phyloP scores from a whole-genome alignment of 2,113 vertebrate genomes.

The Melanostigma gelatinosum region DNA sequence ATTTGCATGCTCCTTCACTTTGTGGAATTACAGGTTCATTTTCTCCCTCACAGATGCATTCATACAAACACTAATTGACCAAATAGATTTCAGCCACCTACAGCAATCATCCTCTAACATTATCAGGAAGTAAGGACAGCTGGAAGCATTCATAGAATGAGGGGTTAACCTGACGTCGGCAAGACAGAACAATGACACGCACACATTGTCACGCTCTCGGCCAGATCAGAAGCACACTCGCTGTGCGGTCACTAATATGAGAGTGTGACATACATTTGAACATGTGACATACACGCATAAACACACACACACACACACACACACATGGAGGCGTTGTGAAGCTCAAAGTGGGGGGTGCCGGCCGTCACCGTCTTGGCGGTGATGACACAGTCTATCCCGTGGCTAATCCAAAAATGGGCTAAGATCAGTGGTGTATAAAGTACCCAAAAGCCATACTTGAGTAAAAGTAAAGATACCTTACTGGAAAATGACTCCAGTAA shows the following conservation, averaged over 20 bases:
- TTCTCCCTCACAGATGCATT: not conserved
- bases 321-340: not conserved
- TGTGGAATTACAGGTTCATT: not conserved
- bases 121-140: conserved; percentile 5
- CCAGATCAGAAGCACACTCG: not conserved
- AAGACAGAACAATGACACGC: conserved; percentile 14
- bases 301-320: not conserved
- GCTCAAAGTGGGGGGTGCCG: too few species aligned
- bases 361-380: too few species aligned
- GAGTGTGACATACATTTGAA: conserved; percentile 3
- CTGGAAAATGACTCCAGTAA: too few species aligned
- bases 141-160: not conserved
- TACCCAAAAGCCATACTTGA: too few species aligned
- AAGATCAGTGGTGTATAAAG: too few species aligned
- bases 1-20: not conserved
- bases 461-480: too few species aligned
- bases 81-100: not conserved
- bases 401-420: too few species aligned
- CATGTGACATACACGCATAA: conserved; percentile 12
- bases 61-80: conserved; percentile 8
- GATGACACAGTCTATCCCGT: too few species aligned
- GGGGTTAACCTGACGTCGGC: not conserved
- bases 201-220: too few species aligned
- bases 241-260: not conserved
- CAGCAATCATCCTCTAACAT: not conserved